Evolutionary conservation across 2,113 vertebrate species (phyloP).

Genomic region (Ondatra zibethicus): DNA sequence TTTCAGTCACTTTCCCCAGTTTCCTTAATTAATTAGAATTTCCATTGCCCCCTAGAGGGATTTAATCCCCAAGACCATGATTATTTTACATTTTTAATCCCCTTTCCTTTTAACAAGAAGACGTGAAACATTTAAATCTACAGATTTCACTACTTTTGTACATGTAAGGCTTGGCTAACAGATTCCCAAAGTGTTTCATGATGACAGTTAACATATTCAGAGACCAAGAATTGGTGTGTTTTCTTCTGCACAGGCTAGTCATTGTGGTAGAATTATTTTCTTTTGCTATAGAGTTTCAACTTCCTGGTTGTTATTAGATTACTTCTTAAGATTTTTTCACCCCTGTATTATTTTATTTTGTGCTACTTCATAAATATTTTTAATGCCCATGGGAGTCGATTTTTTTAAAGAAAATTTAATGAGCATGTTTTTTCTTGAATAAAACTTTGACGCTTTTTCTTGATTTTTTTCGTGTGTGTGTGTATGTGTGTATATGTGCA

Average conservation of each 20-base stretch:
- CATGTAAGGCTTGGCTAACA: neutral
- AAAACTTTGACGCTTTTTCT: neutral
- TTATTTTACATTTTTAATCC: slow-evolving; percentile 53
- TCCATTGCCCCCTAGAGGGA: neutral
- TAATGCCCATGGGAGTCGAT: neutral
- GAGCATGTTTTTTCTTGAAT: neutral
- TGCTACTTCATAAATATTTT: slow-evolving; percentile 23
- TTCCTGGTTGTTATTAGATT: slow-evolving; percentile 16
- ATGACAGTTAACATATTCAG: slow-evolving; percentile 14
- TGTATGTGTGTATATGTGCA: neutral
- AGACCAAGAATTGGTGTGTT: neutral
- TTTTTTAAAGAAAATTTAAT: neutral
- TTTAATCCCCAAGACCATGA: slow-evolving; percentile 7
- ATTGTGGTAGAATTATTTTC: neutral
- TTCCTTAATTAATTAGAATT: slow-evolving; percentile 33
- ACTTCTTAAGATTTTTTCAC: neutral
- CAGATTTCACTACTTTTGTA: slow-evolving; percentile 24
- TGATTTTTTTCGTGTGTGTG: neutral
- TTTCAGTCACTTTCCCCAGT: neutral
- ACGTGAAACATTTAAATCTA: slow-evolving; percentile 28
- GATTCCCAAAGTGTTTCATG: neutral
- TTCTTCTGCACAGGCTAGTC: neutral
- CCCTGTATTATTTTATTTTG: neutral
- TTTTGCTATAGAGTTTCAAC: slow-evolving; percentile 1
- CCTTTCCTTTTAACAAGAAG: neutral